Evolutionary conservation across 35 echinoderm and acorn worm genomes (phyloP), one percentile per base, ranked within the genome.

Genomic region (Acanthaster planci): DNA sequence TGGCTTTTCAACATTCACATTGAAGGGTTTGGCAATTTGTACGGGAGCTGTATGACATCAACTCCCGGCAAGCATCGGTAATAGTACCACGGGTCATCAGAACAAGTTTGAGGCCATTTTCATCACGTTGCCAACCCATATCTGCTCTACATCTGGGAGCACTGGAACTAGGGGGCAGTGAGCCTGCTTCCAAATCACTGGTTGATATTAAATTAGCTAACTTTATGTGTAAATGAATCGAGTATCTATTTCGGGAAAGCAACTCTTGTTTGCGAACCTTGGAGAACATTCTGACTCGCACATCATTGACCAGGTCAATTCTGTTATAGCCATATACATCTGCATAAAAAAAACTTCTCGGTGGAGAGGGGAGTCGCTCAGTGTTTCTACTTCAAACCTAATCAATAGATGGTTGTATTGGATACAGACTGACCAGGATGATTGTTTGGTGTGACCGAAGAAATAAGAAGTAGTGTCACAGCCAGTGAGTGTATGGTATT

Each of bases 71-170:
- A 21, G 58, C 29, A 23, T 64, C 18, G 5, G 58, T 23, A 19
- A 64, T 64, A 7, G 29, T 8, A 64, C 21, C 58, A 23, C 9
- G 58, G 58, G 58, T 21, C 58, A 64, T 64, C 58, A 64, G 18
- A 64, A 64, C 19, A 23, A 19, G 58, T 6, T 64, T 8, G 21
- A 0, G 58, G 58, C 58, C 58, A 15, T 5, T 64, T 6, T 64
- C 58, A 30, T 64, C 58, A 64, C 58, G 58, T 64, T 64, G 9
- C 57, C 57, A 60, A 16, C 58, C 58, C 58, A 64, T 64, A n/a
- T n/a, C 58, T 64, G 9, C 5, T 19, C 12, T 21, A 21, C 58
- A 64, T 64, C 58, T 30, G 58, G 58, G 9, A 64, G 58, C 7
- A 21, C 19, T 7, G 19, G 29, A 7, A 23, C 58, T n/a, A n/a